Base-by-base conservation (phyloP, 2,888 invertebrate genomes). In the Ferdinandea cuprea region DNA sequence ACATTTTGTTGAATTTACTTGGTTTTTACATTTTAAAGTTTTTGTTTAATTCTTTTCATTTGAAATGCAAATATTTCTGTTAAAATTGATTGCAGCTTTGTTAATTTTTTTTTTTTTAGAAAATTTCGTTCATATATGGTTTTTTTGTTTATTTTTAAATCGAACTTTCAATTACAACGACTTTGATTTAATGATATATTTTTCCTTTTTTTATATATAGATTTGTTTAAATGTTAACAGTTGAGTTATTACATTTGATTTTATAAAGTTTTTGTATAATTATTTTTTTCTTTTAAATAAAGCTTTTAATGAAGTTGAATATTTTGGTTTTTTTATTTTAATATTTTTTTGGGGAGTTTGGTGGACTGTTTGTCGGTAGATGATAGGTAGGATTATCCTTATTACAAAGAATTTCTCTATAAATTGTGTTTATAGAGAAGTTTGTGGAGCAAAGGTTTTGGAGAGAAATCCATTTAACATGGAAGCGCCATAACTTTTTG, bases 101-200 rank as follows among this genome's bases (percentile, higher is more conserved):
- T 74, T 69, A 21, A 74, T 40, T 69, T 58, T 40, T 80, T 63
- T 69, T 40, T 69, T 58, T 40, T 80, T 63, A 68, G 68, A 78
- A 17, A 65, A 78, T 59, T 59, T 59, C 30, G 48, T 71, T 71
- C 30, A 63, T 11, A 63, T 40, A 19, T 48, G 0, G 7, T 7
- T 15, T 7, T 15, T 40, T 40, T 13, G 15, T 61, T 50, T 19
- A 19, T 11, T 9, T 25, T 74, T 25, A 8, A 4, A 58, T 66
- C 9, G 42, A 42, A 52, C 44, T 44, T 25, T 78, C 52, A 65
- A 59, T 72, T 79, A 73, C 73, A 79, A 68, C 79, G 73, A 73
- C 21, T 73, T 46, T 73, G 61, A 37, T 59, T 79, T 78, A 72
- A 65, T 25, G 9, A 25, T 25, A 25, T 25, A n/a, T 44, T 37